A percentile compares a stretch with the other conserved stretches of the same genome.
Conservation (phyloP, 2,113 vertebrate species). For the Bufo gargarizans region DNA sequence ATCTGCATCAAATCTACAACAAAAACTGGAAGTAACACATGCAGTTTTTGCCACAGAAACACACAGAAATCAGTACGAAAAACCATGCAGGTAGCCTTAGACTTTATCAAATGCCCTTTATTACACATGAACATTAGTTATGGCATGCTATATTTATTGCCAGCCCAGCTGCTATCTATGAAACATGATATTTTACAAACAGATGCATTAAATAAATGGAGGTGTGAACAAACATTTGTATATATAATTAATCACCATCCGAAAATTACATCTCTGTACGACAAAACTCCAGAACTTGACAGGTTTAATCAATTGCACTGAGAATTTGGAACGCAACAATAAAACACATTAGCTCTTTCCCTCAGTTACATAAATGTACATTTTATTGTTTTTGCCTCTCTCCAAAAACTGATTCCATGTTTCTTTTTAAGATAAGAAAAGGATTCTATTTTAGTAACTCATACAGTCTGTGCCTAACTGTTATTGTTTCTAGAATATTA, state of each 20-base stretch:
- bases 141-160: background rate
- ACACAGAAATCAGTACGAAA: no score
- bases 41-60: no score
- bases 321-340: background rate
- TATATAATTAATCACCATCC: background rate
- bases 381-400: background rate
- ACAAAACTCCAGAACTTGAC: constrained; percentile 11
- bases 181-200: constrained; percentile 5
- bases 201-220: background rate
- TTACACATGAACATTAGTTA: background rate
- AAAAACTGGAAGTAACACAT: no score
- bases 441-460: no score
- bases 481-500: background rate
- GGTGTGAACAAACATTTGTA: constrained; percentile 22
- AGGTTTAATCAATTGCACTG: background rate
- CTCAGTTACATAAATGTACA: background rate
- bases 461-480: no score
- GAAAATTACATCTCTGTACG: background rate
- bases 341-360: background rate
- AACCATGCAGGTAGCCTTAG: no score
- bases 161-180: constrained; percentile 1
- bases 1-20: no score
- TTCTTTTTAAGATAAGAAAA: background rate
- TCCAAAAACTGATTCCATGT: background rate
- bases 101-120: background rate